Conservation (phyloP, 2,797 vertebrate species). For the Mionectes olivaceus region DNA sequence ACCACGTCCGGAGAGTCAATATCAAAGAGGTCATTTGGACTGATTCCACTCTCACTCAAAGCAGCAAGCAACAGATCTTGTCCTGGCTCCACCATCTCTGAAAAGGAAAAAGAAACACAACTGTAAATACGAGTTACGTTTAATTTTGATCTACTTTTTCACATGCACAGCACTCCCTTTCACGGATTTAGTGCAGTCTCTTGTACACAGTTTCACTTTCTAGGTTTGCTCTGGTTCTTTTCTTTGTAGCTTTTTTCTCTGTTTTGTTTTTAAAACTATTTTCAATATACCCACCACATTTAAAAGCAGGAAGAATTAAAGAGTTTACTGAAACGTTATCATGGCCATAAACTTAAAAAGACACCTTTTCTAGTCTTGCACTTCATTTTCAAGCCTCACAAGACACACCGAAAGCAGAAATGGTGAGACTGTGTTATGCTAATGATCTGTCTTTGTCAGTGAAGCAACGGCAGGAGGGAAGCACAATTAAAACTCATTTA, state of each 20-base stretch:
- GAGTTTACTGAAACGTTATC: neutral
- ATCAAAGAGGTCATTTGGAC: constrained; percentile 96
- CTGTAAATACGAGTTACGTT: neutral
- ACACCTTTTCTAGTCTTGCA: neutral
- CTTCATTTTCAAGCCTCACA: neutral
- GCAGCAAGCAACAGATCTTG: constrained; percentile 98
- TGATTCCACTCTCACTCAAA: constrained; percentile 98
- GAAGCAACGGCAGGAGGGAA: neutral
- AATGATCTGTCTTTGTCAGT: neutral
- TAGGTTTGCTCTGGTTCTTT: neutral
- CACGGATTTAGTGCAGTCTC: neutral
- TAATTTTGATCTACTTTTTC: neutral
- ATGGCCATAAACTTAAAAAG: neutral
- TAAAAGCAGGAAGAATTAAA: neutral
- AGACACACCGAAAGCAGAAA: neutral
- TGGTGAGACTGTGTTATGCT: neutral
- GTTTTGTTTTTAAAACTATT: neutral
- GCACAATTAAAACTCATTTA: constrained; percentile 61
- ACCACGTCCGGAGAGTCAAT: constrained; percentile 89
- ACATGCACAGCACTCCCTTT: neutral
- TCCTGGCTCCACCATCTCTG: constrained; percentile 96
- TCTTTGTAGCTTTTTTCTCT: neutral
- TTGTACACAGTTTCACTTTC: neutral
- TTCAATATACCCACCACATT: neutral
- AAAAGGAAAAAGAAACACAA: neutral